A percentile compares a stretch with the other conserved stretches of the same genome.
phyloP scores from a whole-genome alignment of 2,797 vertebrate species.

The Rhyacichthys aspro region DNA sequence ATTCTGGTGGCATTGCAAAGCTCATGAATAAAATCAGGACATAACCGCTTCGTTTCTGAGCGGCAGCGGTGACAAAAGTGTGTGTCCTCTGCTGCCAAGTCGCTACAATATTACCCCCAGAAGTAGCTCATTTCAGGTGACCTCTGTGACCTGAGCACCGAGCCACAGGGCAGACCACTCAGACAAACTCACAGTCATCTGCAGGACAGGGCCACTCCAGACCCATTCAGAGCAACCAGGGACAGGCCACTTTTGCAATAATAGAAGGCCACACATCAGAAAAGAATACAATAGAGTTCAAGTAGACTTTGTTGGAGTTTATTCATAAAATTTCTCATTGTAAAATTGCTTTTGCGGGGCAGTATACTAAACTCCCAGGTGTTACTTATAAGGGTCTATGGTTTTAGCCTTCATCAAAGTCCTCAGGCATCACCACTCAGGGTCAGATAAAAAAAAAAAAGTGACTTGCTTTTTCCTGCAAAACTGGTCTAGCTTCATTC shows the following conservation, averaged over 20 bases:
- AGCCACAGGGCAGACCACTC: slow-evolving; percentile 20
- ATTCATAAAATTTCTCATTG: too few relatives aligned
- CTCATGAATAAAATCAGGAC: too few relatives aligned
- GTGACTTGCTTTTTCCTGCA: slow-evolving; percentile 22
- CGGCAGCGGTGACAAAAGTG: slow-evolving; percentile 19
- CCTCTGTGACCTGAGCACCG: slow-evolving; percentile 10
- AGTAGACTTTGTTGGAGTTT: too few relatives aligned
- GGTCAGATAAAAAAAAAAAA: slow-evolving; percentile 52
- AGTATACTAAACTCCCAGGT: not conserved
- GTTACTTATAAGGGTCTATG: slow-evolving; percentile 32
- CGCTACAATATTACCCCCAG: slow-evolving; percentile 20
- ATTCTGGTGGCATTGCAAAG: too few relatives aligned
- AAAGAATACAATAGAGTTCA: not conserved
- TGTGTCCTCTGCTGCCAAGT: slow-evolving; percentile 37
- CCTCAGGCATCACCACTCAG: slow-evolving; percentile 49
- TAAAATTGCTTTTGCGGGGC: too few relatives aligned
- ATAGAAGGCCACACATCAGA: not conserved
- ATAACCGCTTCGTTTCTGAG: not conserved
- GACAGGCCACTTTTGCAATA: not conserved
- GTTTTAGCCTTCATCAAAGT: slow-evolving; percentile 33
- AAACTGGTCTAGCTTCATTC: too few relatives aligned
- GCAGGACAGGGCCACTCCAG: slow-evolving; percentile 6
- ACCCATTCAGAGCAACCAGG: slow-evolving; percentile 7
- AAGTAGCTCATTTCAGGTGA: slow-evolving; percentile 24
- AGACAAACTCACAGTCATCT: slow-evolving; percentile 12